Evolutionary conservation across 2,113 vertebrate genomes (phyloP), one percentile per base, ranked within the genome.

Genomic region (Phoenicopterus ruber): DNA sequence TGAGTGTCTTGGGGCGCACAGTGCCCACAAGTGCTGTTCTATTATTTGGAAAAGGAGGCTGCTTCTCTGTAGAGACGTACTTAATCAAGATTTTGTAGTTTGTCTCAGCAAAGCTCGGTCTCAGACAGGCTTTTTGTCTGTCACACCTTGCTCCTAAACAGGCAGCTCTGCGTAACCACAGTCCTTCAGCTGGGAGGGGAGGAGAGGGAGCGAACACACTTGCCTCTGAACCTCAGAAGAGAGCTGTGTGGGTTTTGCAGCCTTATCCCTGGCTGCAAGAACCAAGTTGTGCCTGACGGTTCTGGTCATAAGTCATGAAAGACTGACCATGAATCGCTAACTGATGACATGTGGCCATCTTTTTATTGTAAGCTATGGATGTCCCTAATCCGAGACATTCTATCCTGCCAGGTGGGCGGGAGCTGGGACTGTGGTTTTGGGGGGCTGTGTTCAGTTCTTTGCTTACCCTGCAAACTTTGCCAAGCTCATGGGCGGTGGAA

Each of bases 1-100:
- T 0, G 7, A 15, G 21, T 19, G 0, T 47, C 44, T 29, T 1
- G 65, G 46, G 59, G 36, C 16, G 3, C 3, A 0, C 38, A 24
- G 78, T 18, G 55, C 85, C 42, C 55, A 2, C 20, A 26, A 10
- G 25, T 20, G 24, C 40, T 9, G 2, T 58, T n/a, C 7, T 1
- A 0, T 4, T 22, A 4, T n/a, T 47, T 18, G 52, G 65, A 81
- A 55, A 19, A 65, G 50, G 42, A 67, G 62, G 20, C 62, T 21
- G 65, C 59, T 90, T 49, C 57, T 50, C 73, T 20, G 3, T 3
- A 8, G 72, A 42, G 90, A 34, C 2, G 3, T 3, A 3, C n/a
- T 54, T 18, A 21, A 49, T 40, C 50, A 34, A 70, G 44, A 17
- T 57, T 47, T 18, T 10, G 66, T 76, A 44, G 26, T 74, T 82